A percentile compares a stretch with the other conserved stretches of the same genome.
Evolutionary conservation across 2,888 invertebrate genomes (phyloP).

Genomic region (Aspidiotus rigidus): DNA sequence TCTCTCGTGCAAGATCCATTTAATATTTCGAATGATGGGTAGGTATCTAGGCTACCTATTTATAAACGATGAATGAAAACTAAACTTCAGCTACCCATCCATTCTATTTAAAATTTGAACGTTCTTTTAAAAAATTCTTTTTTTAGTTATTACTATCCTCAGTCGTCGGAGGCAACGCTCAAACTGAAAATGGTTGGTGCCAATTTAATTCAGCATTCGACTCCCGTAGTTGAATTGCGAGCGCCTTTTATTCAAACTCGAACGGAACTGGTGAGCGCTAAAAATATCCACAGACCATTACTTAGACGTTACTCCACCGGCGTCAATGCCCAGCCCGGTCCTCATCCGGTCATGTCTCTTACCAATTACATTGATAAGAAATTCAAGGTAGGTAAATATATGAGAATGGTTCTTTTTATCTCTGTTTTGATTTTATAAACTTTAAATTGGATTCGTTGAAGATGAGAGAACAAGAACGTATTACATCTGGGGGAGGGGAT

Average conservation of each 20-base stretch:
- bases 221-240: conserved; percentile 88
- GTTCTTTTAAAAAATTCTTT: neutral
- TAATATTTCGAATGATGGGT: conserved; percentile 96
- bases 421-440: neutral
- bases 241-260: conserved; percentile 93
- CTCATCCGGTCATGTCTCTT: conserved; percentile 74
- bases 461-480: conserved; percentile 83
- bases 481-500: conserved; percentile 96
- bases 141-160: conserved; percentile 80
- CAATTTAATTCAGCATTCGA: conserved; percentile 84
- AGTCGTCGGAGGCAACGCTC: conserved; percentile 63
- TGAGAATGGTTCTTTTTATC: conserved; percentile 18
- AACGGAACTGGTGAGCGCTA: conserved; percentile 66
- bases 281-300: conserved; percentile 89
- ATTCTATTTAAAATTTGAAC: too few relatives aligned
- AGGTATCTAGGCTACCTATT: too few relatives aligned
- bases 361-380: conserved; percentile 86
- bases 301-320: conserved; percentile 82
- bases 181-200: conserved; percentile 79
- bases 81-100: too few relatives aligned
- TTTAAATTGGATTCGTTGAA: conserved; percentile 41
- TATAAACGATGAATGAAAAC: too few relatives aligned
- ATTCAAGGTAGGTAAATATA: conserved; percentile 53
- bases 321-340: conserved; percentile 65
- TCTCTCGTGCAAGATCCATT: conserved; percentile 90